Conservation (phyloP, 1,140 invertebrate species). For the Gonioctena quinquepunctata region DNA sequence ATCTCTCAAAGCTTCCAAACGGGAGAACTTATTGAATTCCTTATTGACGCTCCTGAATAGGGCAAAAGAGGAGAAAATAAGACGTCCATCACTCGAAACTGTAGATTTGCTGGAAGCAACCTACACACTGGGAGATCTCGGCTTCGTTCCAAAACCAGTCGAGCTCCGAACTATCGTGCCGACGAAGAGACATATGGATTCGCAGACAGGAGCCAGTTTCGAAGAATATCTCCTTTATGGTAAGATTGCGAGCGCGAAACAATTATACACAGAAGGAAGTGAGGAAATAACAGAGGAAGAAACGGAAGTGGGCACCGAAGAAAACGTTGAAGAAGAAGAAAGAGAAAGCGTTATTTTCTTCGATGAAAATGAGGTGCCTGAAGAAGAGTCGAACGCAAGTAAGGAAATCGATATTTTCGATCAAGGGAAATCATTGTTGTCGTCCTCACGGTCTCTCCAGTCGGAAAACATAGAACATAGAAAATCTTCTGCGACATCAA, state of each 20-base stretch:
- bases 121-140: slow-evolving; percentile 48
- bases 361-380: slow-evolving; percentile 43
- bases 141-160: slow-evolving; percentile 48
- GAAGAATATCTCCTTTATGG: slow-evolving; percentile 38
- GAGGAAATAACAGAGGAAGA: slow-evolving; percentile 17
- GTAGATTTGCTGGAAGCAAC: slow-evolving; percentile 37
- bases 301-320: slow-evolving; percentile 14
- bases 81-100: slow-evolving; percentile 42
- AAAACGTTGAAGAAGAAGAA: slow-evolving; percentile 29
- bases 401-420: slow-evolving; percentile 42
- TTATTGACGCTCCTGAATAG: slow-evolving; percentile 60
- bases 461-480: too few species aligned
- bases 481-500: too few species aligned
- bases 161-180: slow-evolving; percentile 35
- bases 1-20: slow-evolving; percentile 33
- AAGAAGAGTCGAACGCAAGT: slow-evolving; percentile 47
- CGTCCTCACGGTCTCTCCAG: too few species aligned
- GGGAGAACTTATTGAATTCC: slow-evolving; percentile 60
- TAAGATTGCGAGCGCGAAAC: background rate
- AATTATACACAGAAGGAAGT: slow-evolving; percentile 13
- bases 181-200: slow-evolving; percentile 31
- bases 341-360: slow-evolving; percentile 42
- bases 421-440: too few species aligned
- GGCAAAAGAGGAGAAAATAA: slow-evolving; percentile 59
- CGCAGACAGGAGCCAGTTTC: slow-evolving; percentile 44